phyloP scores from a whole-genome alignment of 2,888 invertebrate species.

The Yponomeuta plumbellus region DNA sequence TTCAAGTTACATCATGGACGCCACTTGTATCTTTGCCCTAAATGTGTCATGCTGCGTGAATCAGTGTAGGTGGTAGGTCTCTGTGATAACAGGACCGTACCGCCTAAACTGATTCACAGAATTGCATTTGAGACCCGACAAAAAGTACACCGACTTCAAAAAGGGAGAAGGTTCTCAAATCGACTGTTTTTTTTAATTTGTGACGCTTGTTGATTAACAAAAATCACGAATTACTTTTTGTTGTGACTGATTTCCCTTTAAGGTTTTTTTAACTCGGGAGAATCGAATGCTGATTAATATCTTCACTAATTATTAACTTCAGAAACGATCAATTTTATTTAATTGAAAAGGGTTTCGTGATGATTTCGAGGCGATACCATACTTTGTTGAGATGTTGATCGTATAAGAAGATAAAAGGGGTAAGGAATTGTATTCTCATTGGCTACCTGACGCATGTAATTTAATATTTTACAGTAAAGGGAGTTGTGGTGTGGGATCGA shows the following conservation, averaged over 20 bases:
- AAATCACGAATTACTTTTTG: no score
- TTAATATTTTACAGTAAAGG: neutral
- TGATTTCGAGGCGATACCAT: neutral
- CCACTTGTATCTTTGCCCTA: conserved; percentile 2
- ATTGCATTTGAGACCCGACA: no score
- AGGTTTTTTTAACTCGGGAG: neutral
- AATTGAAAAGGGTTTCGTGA: conserved; percentile 29
- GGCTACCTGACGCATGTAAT: neutral
- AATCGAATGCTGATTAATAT: conserved; percentile 28
- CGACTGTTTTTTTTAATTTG: no score
- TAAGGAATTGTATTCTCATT: neutral
- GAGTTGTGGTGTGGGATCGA: no score
- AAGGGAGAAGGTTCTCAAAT: no score
- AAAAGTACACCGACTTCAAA: no score
- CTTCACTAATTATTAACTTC: conserved; percentile 46
- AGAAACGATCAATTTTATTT: conserved; percentile 54
- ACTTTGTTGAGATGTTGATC: neutral
- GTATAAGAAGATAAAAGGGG: neutral
- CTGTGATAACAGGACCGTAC: neutral
- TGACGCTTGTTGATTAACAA: no score
- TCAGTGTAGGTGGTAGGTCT: neutral
- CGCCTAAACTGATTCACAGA: neutral
- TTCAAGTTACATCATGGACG: neutral
- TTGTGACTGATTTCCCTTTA: neutral
- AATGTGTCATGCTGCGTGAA: neutral